Base-by-base conservation (phyloP, 2,113 vertebrate genomes). In the Himantopus leucocephalus region DNA sequence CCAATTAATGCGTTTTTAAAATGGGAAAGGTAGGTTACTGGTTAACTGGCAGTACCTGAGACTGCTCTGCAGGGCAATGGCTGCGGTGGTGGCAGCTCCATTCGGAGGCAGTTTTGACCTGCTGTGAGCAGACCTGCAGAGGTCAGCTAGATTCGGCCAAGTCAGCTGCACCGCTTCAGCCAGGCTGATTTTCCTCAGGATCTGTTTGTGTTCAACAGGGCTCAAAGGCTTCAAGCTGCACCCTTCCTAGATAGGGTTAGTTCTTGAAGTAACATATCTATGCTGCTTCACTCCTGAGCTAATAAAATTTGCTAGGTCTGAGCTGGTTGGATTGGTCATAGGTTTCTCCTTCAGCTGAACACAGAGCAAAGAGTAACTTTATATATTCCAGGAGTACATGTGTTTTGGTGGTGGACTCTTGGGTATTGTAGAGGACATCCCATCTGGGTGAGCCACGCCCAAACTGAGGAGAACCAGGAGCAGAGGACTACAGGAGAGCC, bases 11-110 rank as follows among this genome's bases (percentile, higher is more conserved):
- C 56, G 19, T 35, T 78, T 86, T 70, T 64, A 13, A 39, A 79
- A 39, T 0, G 1, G 90, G 56, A 56, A 43, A 39, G 67, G 39
- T 67, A 63, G 34, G 88, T 97, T 94, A 73, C 71, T 85, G 78
- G 74, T 97, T 95, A 93, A 94, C 90, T n/a, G 63, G 58, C 43
- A 72, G 48, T 14, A 23, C 26, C n/a, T 41, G 62, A 14, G 43
- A 80, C 53, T 0, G 0, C 14, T 53, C 18, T 0, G 2, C 48
- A 17, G 35, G 34, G 22, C 52, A 21, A 0, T 53, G 75, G 41
- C 60, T 47, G 45, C 2, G 3, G 13, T 3, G 8, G 63, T 4
- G 2, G 56, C 21, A 14, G 64, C 47, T 74, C 29, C 1, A 1
- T 26, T 75, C 0, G 0, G 66, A 47, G 30, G 20, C 75, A 64